phyloP scores from a whole-genome alignment of 2,888 invertebrate genomes.

The Ornithoptera priamus region DNA sequence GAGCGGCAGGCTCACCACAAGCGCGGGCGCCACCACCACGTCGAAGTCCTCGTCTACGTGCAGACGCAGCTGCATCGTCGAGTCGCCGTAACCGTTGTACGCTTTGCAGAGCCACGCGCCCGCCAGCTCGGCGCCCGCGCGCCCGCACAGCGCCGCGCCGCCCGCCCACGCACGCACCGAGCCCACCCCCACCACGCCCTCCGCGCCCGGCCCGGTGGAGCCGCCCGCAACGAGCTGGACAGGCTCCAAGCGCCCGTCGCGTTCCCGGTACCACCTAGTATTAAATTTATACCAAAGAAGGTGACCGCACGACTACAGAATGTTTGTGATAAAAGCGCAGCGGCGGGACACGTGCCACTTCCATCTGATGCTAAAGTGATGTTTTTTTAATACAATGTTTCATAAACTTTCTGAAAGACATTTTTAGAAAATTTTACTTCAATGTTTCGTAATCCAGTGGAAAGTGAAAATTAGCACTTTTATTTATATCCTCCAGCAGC shows the following conservation, averaged over 20 bases:
- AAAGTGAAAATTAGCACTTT: no score
- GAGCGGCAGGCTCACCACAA: slow-evolving; percentile 66
- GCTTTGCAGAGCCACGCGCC: slow-evolving; percentile 87
- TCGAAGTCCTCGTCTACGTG: slow-evolving; percentile 81
- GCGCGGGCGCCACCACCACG: slow-evolving; percentile 78
- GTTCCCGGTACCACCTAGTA: slow-evolving; percentile 78
- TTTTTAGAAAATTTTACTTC: no score
- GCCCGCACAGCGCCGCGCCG: slow-evolving; percentile 85
- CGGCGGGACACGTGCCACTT: no score
- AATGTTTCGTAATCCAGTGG: no score
- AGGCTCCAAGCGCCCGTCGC: slow-evolving; percentile 72
- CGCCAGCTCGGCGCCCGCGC: slow-evolving; percentile 80
- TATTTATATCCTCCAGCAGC: no score
- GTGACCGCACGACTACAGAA: not conserved
- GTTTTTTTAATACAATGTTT: no score
- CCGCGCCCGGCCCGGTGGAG: slow-evolving; percentile 39
- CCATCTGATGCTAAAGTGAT: no score
- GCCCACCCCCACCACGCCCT: slow-evolving; percentile 53
- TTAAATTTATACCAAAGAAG: not conserved
- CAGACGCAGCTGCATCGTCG: slow-evolving; percentile 81
- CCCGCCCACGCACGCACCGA: slow-evolving; percentile 83
- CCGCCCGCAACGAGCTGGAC: slow-evolving; percentile 54
- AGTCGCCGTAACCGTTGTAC: slow-evolving; percentile 84
- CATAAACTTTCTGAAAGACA: no score
- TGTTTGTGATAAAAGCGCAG: not conserved